A percentile compares a stretch with the other conserved stretches of the same genome.
Conservation (phyloP, 53 echinoderm and acorn worm species). For the Arbacia lixula region DNA sequence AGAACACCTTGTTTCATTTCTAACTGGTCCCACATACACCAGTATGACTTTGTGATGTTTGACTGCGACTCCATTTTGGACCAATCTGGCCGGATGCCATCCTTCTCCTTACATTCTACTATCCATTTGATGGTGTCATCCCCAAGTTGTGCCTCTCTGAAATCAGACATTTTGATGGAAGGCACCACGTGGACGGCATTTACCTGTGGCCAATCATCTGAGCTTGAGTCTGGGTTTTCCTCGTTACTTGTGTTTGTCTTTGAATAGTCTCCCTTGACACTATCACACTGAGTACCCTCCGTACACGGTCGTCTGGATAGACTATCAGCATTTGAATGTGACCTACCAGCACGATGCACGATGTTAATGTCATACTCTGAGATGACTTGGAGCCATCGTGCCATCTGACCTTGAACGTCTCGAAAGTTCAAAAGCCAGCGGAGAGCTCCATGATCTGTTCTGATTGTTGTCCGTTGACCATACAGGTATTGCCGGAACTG, state of each 20-base stretch:
- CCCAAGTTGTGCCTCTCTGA: slow-evolving; percentile 36
- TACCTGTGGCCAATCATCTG: neutral
- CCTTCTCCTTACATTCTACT: slow-evolving; percentile 2
- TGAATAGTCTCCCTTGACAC: neutral
- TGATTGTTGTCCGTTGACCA: neutral
- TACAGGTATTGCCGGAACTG: slow-evolving; percentile 3
- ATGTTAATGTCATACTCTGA: slow-evolving; percentile 6
- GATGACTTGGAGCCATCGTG: slow-evolving; percentile 8
- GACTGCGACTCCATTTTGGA: neutral
- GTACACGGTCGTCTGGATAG: slow-evolving; percentile 9
- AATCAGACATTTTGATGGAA: neutral
- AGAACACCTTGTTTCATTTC: slow-evolving; percentile 39
- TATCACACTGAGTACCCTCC: slow-evolving; percentile 4
- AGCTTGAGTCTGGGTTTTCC: neutral
- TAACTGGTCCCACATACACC: slow-evolving; percentile 59
- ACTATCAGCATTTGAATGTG: slow-evolving; percentile 43
- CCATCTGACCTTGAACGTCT: slow-evolving; percentile 5
- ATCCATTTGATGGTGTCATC: slow-evolving; percentile 33
- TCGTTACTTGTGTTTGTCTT: neutral
- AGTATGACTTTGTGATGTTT: slow-evolving; percentile 34
- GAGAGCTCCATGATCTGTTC: neutral
- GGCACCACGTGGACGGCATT: slow-evolving; percentile 2
- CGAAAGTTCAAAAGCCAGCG: neutral
- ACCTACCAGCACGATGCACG: slow-evolving; percentile 32
- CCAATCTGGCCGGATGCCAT: slow-evolving; percentile 16